Conservation (phyloP, 2,797 vertebrate genomes). For the Cryptoprocta ferox region DNA sequence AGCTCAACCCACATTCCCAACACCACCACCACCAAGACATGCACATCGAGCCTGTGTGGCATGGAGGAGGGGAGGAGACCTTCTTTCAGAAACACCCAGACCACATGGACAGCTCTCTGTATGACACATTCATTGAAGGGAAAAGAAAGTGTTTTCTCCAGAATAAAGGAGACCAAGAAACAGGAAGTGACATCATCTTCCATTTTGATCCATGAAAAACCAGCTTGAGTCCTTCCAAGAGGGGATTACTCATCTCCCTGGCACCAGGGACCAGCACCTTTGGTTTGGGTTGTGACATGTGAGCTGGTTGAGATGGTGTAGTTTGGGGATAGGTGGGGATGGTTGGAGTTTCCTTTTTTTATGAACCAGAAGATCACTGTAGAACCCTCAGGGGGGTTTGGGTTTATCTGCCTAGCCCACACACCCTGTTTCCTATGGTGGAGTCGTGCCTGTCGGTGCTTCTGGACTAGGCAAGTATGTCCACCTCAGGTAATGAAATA, state of each 20-base stretch:
- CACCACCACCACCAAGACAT: not conserved
- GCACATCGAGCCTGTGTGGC: rapidly evolving
- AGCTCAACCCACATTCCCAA: not conserved
- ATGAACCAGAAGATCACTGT: not conserved
- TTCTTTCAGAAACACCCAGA: not conserved
- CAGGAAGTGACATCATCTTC: not conserved
- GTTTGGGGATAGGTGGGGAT: not conserved
- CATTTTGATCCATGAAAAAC: no score
- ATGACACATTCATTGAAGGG: not conserved
- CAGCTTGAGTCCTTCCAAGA: not conserved
- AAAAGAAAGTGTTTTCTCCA: not conserved
- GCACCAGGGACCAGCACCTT: not conserved
- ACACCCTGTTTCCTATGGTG: not conserved
- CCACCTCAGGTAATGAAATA: not conserved
- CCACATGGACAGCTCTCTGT: not conserved
- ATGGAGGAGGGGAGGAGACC: not conserved
- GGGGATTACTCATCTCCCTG: not conserved
- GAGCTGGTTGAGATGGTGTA: not conserved
- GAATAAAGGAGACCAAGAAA: not conserved
- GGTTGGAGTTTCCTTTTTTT: not conserved
- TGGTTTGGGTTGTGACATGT: not conserved
- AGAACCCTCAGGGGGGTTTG: not conserved
- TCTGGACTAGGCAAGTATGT: not conserved
- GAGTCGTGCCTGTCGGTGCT: not conserved
- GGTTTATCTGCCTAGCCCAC: not conserved